phyloP scores from a whole-genome alignment of 2,113 vertebrate species.

The Neogobius melanostomus region DNA sequence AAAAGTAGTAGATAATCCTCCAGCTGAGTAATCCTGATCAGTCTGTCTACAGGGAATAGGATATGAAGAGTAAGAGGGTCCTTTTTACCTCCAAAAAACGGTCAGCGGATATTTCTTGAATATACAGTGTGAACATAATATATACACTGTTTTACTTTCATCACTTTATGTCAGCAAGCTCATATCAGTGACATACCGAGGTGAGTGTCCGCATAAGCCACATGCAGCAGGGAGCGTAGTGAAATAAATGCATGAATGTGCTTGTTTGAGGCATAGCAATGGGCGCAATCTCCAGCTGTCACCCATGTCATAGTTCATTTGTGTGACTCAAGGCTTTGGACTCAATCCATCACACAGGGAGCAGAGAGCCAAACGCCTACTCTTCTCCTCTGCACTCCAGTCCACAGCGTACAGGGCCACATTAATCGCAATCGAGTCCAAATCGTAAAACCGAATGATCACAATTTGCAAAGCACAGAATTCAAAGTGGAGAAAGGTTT shows the following conservation, averaged over 20 bases:
- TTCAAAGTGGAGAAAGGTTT: constrained; percentile 14
- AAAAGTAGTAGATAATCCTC: too few relatives aligned
- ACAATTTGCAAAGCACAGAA: neutral
- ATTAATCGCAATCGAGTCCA: too few relatives aligned
- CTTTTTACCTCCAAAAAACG: too few relatives aligned
- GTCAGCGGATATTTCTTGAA: too few relatives aligned
- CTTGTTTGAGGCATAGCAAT: constrained; percentile 18
- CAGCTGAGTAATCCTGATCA: too few relatives aligned
- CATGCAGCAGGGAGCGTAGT: neutral
- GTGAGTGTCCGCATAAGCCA: neutral
- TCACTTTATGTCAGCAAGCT: neutral
- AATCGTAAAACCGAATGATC: too few relatives aligned
- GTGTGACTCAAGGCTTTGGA: constrained; percentile 66
- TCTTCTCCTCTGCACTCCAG: neutral
- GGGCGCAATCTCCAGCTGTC: constrained; percentile 61
- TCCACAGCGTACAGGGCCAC: neutral
- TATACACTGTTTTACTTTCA: too few relatives aligned
- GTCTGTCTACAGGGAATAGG: too few relatives aligned
- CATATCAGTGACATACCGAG: neutral
- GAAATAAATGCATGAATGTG: neutral
- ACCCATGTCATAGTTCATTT: constrained; percentile 70
- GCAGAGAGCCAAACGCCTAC: constrained; percentile 60
- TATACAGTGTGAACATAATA: too few relatives aligned
- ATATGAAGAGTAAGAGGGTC: too few relatives aligned
- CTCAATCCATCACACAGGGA: constrained; percentile 63